phyloP scores from a whole-genome alignment of 2,113 vertebrate genomes.

The Cricetomys ansorgei region DNA sequence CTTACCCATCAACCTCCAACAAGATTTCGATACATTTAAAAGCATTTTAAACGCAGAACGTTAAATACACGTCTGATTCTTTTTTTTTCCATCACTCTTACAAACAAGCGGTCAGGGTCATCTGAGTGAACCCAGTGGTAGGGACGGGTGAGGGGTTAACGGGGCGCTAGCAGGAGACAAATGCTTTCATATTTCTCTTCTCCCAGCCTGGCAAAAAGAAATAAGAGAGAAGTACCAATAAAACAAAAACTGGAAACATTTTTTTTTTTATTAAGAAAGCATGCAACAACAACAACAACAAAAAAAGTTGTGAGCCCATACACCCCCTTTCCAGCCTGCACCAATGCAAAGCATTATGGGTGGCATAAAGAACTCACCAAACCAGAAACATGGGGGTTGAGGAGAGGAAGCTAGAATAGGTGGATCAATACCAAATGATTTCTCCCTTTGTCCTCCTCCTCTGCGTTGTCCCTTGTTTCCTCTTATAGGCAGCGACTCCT shows the following conservation, averaged over 20 bases:
- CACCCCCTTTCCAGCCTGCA: conserved; percentile 79
- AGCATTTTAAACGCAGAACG: neutral
- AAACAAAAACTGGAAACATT: conserved; percentile 86
- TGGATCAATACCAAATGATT: conserved; percentile 38
- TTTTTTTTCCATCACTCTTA: neutral
- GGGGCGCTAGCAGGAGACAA: neutral
- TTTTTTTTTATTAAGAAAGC: conserved; percentile 91
- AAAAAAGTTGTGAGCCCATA: conserved; percentile 84
- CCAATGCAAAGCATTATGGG: conserved; percentile 75
- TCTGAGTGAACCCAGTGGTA: neutral
- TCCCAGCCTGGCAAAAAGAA: conserved; percentile 26
- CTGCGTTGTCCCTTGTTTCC: conserved; percentile 43
- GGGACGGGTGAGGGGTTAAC: neutral
- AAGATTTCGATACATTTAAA: neutral
- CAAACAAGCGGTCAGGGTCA: neutral
- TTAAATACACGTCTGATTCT: neutral
- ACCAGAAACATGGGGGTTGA: conserved; percentile 67
- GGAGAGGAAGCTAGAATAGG: conserved; percentile 63
- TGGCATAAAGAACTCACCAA: conserved; percentile 68
- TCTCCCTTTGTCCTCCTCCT: conserved; percentile 32
- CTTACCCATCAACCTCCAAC: neutral
- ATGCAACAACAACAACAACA: conserved; percentile 87
- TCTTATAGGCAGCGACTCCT: conserved; percentile 55
- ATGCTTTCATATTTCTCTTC: conserved; percentile 5
- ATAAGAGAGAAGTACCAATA: conserved; percentile 67